These are phyloP conservation scores for Lepidotrigona ventralis DNA, from an alignment of 1,140 invertebrate species.

Conservation along the genomic window DNA sequence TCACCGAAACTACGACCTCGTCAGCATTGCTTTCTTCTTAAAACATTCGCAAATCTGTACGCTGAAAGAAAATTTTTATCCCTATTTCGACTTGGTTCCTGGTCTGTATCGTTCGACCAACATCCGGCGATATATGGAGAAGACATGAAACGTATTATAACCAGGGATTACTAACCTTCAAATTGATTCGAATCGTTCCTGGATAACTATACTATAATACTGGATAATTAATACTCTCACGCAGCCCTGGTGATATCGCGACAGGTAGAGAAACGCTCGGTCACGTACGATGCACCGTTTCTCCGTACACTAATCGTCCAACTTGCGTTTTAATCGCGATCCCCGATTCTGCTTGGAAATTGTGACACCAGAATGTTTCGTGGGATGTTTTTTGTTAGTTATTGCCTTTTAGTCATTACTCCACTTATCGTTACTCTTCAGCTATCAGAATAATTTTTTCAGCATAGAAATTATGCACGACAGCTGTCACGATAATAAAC, in stretches of 20 bases:
- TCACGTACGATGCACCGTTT: constrained; percentile 41
- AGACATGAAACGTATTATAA: constrained; percentile 47
- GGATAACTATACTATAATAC: constrained; percentile 52
- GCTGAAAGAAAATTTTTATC: constrained; percentile 18
- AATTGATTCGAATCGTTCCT: constrained; percentile 69
- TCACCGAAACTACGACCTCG: not conserved
- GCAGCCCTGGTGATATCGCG: constrained; percentile 49
- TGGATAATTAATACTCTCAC: constrained; percentile 64
- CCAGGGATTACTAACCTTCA: constrained; percentile 55
- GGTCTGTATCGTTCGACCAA: constrained; percentile 34
- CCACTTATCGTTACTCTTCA: not conserved
- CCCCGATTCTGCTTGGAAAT: not conserved
- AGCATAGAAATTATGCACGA: not conserved
- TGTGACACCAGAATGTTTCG: not conserved
- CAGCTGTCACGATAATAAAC: not conserved
- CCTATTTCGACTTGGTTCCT: constrained; percentile 5
- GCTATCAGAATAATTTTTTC: not conserved
- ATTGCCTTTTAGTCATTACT: not conserved
- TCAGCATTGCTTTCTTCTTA: not conserved
- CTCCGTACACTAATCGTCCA: constrained; percentile 21
- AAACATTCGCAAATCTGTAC: constrained; percentile 23
- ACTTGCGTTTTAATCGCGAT: constrained; percentile 37
- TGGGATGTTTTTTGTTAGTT: not conserved
- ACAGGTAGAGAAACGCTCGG: constrained; percentile 44
- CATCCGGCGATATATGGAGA: constrained; percentile 63